Percentiles rank a stretch among this genome's conserved stretches.
Conservation (phyloP, 2,888 invertebrate genomes). For the Trissonchulus latispiculum region DNA sequence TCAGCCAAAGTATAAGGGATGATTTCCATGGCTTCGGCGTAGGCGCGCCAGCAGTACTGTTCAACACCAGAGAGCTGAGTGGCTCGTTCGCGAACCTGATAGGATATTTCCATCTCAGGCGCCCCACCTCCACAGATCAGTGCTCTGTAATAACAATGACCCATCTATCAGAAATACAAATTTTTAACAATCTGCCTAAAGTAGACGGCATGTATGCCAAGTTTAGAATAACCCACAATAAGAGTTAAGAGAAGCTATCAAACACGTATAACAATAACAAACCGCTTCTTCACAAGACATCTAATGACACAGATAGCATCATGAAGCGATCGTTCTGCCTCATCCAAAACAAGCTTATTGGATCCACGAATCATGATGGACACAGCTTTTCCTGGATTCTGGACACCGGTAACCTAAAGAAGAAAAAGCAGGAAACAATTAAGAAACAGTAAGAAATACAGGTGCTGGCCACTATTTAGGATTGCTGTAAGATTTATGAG, state of each 20-base stretch:
- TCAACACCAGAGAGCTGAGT: conserved; percentile 78
- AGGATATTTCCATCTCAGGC: conserved; percentile 86
- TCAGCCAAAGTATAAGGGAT: conserved; percentile 82
- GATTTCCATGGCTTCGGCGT: conserved; percentile 87
- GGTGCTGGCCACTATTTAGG: no score
- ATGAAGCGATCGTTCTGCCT: conserved; percentile 81
- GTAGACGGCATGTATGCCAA: no score
- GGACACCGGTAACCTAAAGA: conserved; percentile 82
- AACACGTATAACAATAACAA: conserved; percentile 21
- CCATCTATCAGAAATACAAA: neutral
- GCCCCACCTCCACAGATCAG: conserved; percentile 92
- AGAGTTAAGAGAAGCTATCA: no score
- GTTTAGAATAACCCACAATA: no score
- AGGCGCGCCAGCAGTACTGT: conserved; percentile 87
- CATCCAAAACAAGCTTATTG: conserved; percentile 73
- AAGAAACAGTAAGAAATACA: no score
- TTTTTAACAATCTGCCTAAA: no score
- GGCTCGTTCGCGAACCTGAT: conserved; percentile 67
- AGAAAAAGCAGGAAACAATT: no score
- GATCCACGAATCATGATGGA: conserved; percentile 80
- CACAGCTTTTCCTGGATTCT: conserved; percentile 75
- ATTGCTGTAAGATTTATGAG: no score
- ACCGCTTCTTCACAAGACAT: conserved; percentile 80
- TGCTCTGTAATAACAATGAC: conserved; percentile 52
- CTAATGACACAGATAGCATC: conserved; percentile 86